Evolutionary conservation across 2,113 vertebrate species (phyloP).

Genomic region (Entomyzon cyanotis): DNA sequence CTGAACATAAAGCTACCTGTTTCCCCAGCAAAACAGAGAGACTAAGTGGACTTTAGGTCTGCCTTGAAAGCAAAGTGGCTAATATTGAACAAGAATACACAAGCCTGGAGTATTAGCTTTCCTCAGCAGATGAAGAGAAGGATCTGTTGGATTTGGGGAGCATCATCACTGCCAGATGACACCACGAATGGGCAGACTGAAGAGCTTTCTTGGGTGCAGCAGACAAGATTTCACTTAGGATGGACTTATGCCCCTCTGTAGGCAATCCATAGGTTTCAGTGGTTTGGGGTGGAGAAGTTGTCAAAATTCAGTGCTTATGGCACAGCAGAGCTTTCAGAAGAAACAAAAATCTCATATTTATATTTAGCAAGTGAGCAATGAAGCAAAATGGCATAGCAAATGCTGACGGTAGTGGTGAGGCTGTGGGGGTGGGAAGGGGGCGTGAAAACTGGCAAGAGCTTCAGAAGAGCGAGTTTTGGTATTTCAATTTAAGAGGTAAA

Average conservation of each 20-base stretch:
- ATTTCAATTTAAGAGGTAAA: constrained; percentile 15
- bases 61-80: not conserved
- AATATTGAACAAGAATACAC: not conserved
- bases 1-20: not conserved
- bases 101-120: not conserved
- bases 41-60: not conserved
- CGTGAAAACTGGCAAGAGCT: constrained; percentile 42
- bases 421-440: constrained; percentile 30
- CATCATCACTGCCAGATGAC: not conserved
- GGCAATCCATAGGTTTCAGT: not conserved
- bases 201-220: not conserved
- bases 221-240: not conserved
- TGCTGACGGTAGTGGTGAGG: constrained; percentile 32
- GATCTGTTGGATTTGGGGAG: not conserved
- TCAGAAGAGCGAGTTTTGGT: not conserved
- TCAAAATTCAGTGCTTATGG: not conserved
- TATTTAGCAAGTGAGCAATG: constrained; percentile 59
- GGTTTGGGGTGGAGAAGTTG: not conserved
- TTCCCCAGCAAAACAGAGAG: not conserved
- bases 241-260: not conserved
- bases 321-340: constrained; percentile 9
- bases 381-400: constrained; percentile 50
- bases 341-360: constrained; percentile 36
- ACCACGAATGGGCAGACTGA: fast-evolving
- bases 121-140: not conserved